Evolutionary conservation across 2,113 vertebrate genomes (phyloP), one percentile per base, ranked within the genome.

Genomic region (Haemorhous mexicanus): DNA sequence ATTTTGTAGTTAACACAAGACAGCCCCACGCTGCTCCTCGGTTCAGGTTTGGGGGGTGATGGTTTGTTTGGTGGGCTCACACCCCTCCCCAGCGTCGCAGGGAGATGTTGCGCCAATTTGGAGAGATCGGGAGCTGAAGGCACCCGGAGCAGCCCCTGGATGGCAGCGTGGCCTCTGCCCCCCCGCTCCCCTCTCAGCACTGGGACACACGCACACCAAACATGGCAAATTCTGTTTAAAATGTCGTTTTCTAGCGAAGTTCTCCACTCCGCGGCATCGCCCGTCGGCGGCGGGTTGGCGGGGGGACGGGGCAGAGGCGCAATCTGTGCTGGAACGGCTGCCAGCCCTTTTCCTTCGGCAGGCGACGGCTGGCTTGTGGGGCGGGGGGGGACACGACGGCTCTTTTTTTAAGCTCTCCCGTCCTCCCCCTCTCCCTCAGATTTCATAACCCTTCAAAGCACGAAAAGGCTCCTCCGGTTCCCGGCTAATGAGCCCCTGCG

Each of bases 351-450:
- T 87, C 84, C 84, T 46, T 67, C 93, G 61, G 91, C 93, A 89
- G 93, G 80, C 72, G 73, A 72, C 68, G 93, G 79, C 63, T 85
- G 87, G 26, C 6, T 16, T 52, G 75, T 4, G 59, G 85, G 78
- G 56, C 6, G 69, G 26, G 74, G 52, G 43, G 59, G 66, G 41
- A 73, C 86, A 93, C 77, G 64, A 91, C 37, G 30, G 93, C 89
- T 92, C 96, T 95, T 96, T 95, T 96, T 96, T 96, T 90, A 95
- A 95, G 93, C 96, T 93, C 86, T 95, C 12, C 79, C 47, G 24
- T 96, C 96, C 94, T 95, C 94, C 95, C 49, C 90, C 95, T 94
- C 94, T 87, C 94, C 58, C 5, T n/a, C 67, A 32, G 86, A 89
- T 96, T 96, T 96, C 94, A 61, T 95, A 96, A 95, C 91, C 91